These are phyloP conservation scores for Lithobates sylvaticus DNA, from an alignment of 2,797 vertebrate species.

Conservation along the genomic window DNA sequence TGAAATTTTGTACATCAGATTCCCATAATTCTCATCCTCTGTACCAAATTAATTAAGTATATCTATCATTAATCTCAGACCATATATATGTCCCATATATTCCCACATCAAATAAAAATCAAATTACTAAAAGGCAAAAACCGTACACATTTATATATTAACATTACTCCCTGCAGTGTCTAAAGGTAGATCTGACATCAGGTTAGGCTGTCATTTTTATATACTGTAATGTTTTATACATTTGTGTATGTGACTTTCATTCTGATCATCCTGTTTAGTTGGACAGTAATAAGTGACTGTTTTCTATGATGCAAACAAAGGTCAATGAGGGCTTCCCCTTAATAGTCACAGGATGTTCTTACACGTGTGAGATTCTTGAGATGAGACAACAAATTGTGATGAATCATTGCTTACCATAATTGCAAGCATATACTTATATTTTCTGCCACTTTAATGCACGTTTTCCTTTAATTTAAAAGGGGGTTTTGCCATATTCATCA, in stretches of 20 bases:
- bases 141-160: background rate
- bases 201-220: background rate
- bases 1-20: too few relatives aligned
- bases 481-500: background rate
- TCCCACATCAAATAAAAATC: background rate
- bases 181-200: background rate
- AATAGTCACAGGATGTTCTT: slow-evolving; percentile 44
- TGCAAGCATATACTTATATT: slow-evolving; percentile 3
- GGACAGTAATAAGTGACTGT: slow-evolving; percentile 18
- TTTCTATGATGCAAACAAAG: slow-evolving; percentile 41
- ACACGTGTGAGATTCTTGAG: slow-evolving; percentile 25
- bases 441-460: background rate
- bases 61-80: too few relatives aligned
- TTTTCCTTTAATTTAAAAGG: slow-evolving; percentile 5
- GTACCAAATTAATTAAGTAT: too few relatives aligned
- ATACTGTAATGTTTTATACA: background rate
- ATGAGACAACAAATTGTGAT: slow-evolving; percentile 39
- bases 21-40: too few relatives aligned
- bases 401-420: slow-evolving; percentile 53
- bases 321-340: slow-evolving; percentile 46
- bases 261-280: slow-evolving; percentile 15
- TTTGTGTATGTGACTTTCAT: background rate
- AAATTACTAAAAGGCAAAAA: too few relatives aligned
- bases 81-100: too few relatives aligned
- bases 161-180: background rate